Base-by-base conservation (phyloP, 1,140 invertebrate species). In the Araneus ventricosus region DNA sequence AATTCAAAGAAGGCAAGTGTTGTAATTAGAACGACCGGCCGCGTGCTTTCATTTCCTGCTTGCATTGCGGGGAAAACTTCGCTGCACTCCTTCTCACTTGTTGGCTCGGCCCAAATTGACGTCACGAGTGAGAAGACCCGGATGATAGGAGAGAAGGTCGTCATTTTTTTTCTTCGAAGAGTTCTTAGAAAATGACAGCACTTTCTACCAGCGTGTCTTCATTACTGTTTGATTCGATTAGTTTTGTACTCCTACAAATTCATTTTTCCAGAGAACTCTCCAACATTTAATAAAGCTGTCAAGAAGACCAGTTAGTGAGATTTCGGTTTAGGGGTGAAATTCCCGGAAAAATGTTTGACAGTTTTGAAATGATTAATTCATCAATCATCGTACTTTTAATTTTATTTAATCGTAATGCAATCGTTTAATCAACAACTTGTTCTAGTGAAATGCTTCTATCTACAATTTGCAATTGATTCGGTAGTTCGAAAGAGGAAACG, bases 1-100 rank as follows among this genome's bases (percentile, higher is more conserved):
- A 45, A 61, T 30, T 63, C 24, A 39, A 87, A 34, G 59, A 87
- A 37, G 10, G 85, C 34, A 57, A 87, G 85, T 59, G 52, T 41
- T 52, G 88, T 90, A 90, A 90, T 90, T 90, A 90, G 88, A 41
- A 79, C 67, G 57, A n/a, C 39, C 27, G 75, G 6, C 52, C 22
- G 34, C 37, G 88, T 57, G 57, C 41, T 57, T 59, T 39, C 70
- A 90, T 90, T 90, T 90, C 88, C 88, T 80, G 70, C 41, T 57
- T 41, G 37, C 70, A 24, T 27, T n/a, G 75, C 45, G 75, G 75
- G 41, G 88, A 79, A 90, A 80, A 45, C 22, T 75, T 63, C 22
- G n/a, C 22, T 41, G 20, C 3, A 22, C 22, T 79, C 7, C 75
- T 80, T 59, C 52, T 79, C 88, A 90, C 70, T 90, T 80, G 88